Evolutionary conservation across 2,113 vertebrate genomes (phyloP), one percentile per base, ranked within the genome.

Genomic region (Lanius ludovicianus): DNA sequence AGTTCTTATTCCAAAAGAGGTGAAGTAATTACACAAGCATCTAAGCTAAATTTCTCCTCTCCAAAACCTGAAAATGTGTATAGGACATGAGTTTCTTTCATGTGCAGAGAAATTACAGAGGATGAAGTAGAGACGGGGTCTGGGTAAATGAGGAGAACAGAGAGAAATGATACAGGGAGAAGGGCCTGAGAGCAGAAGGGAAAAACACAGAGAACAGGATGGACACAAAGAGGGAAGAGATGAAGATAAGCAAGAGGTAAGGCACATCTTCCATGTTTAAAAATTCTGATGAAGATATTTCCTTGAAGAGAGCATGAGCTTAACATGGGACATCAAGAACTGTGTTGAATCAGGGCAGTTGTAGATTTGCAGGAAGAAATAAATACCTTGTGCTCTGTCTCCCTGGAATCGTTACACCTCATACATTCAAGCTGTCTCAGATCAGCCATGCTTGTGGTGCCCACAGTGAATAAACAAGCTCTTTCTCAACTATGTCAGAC

Each of bases 41-140:
- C 79, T 90, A 94, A 96, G 87, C 56, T 91, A 79, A 73, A 94
- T 87, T 95, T 94, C 84, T 94, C 47, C 76, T 97, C 64, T 96
- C 77, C 44, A 79, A 79, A 95, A 93, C 62, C 63, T 93, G 76
- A 89, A 96, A 96, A 84, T 46, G 35, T 33, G 11, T 87, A 33
- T 62, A 83, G 78, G 23, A 81, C 6, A 46, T 18, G 6, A 3
- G 53, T 37, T 84, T 94, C 83, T 96, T 33, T 82, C 56, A 33
- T 3, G 31, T 65, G 47, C 78, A 90, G 59, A 93, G 49, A 85
- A 96, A 57, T 3, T 13, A 33, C 83, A 67, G 21, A 33, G 1
- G 22, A 18, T 15, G 18, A 92, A 76, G 33, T 63, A 20, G 90
- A 55, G 27, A 92, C 76, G 52, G 8, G 6, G 39, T 27, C 30